Evolutionary conservation across 2,113 vertebrate genomes (phyloP), one percentile per base, ranked within the genome.

Genomic region (Pseudorasbora parva): DNA sequence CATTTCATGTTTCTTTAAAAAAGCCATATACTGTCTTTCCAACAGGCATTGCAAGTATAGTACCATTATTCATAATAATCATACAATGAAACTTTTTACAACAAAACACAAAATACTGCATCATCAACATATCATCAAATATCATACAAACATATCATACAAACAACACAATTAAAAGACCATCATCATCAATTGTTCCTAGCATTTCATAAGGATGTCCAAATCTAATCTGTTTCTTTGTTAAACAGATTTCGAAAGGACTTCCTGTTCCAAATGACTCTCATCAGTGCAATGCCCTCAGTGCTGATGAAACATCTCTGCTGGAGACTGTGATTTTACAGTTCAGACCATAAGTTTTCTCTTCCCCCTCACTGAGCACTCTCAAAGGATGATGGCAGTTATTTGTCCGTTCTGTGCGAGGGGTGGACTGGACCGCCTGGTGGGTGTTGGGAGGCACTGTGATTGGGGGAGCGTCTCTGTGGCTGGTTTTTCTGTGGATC

Each of bases 401-500:
- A 74, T 85, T 83, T 66, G 51, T 74, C 33, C 62, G 56, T 64
- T 25, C 78, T 82, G 14, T 54, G 45, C 23, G 27, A 41, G 43
- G 23, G 56, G 19, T 62, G 59, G 45, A 17, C 37, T 54, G 25
- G 25, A 72, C 33, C n/a, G 57, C 78, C 15, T 37, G 51, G 43
- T 47, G 73, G 56, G 54, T 62, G 57, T 79, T 72, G 41, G 41
- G 64, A 37, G 27, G 60, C 57, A 45, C 57, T 30, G 47, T n/a
- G 19, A 30, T 71, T 17, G 73, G 59, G 59, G 23, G 64, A 5
- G 15, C 41, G 9, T 56, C 37, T n/a, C 59, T 64, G 74, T 82
- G 64, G 12, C n/a, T 47, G 72, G 84, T 74, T 77, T 74, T 71
- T 87, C 83, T 83, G 51, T 69, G 37, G 76, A 69, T 82, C 64